Evolutionary conservation across 2,113 vertebrate species (phyloP), one percentile per base, ranked within the genome.

Genomic region (Oncorhynchus tshawytscha): DNA sequence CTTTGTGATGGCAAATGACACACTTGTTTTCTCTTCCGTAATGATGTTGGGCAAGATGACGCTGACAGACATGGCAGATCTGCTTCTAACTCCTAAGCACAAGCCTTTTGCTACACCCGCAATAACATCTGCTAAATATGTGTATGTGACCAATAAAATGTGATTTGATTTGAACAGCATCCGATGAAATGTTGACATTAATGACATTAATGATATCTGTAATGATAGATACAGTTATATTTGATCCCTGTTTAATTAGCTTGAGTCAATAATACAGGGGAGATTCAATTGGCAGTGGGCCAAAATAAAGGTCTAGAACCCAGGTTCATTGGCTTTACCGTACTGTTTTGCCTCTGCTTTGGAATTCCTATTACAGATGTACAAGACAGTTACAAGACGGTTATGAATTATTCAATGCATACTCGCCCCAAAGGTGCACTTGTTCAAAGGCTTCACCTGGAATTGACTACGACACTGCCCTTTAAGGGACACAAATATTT

Each of bases 1-100:
- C 72, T 81, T 51, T 67, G 69, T 34, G 54, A 75, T 4, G 25
- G 64, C 65, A 75, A 83, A 86, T 86, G 48, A 79, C 78, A 67
- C 15, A 70, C n/a, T 12, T 49, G 39, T 74, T 81, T 65, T 48
- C 2, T 67, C 64, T 29, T 72, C 78, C 69, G 69, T 75, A 77
- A 81, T 65, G 79, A 79, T 77, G 45, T 73, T 11, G 8, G 39
- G 39, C 9, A 45, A 45, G 39, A 45, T 45, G 39, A 45, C 39
- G 39, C 39, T 9, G 9, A 45, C 39, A 45, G 39, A 45, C 9
- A 9, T 45, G 39, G 8, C 39, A 39, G 39, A 7, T 39, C 39
- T 39, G 8, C 39, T 39, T 39, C 39, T 45, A 45, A 2, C 39
- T 45, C 39, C 9, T 45, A 45, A 12, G 39, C 9, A 45, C 39